Conservation (phyloP, 2,797 vertebrate genomes). For the Loriculus beryllinus region DNA sequence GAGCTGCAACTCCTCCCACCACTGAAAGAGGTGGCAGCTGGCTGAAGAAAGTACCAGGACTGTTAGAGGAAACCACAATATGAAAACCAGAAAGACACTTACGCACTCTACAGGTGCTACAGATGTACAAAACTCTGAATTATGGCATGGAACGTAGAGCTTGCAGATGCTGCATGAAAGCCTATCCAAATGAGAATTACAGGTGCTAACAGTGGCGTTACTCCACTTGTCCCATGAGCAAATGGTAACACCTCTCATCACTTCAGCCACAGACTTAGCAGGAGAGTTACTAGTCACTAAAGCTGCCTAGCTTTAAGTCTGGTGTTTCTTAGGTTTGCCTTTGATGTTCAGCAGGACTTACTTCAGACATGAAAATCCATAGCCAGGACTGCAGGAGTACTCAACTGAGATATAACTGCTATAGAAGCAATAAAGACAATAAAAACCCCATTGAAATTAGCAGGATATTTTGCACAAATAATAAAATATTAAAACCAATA, state of each 20-base stretch:
- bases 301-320: not conserved
- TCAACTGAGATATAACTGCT: not conserved
- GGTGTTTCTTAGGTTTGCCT: not conserved
- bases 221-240: not conserved
- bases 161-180: not conserved
- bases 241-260: not conserved
- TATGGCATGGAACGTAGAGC: rapidly evolving
- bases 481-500: not conserved
- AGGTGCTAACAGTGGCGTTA: not conserved
- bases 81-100: not conserved
- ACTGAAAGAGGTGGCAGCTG: not conserved
- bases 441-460: not conserved
- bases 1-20: not conserved
- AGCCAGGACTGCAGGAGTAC: not conserved
- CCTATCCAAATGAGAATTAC: not conserved
- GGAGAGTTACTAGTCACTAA: not conserved
- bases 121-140: not conserved
- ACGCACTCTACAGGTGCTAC: not conserved
- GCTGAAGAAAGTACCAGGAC: not conserved
- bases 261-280: not conserved
- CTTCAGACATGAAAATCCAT: not conserved
- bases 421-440: not conserved
- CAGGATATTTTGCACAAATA: not conserved
- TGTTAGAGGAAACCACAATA: not conserved
- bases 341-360: not conserved